Conservation (phyloP, 2,113 vertebrate species). For the Colaptes auratus region DNA sequence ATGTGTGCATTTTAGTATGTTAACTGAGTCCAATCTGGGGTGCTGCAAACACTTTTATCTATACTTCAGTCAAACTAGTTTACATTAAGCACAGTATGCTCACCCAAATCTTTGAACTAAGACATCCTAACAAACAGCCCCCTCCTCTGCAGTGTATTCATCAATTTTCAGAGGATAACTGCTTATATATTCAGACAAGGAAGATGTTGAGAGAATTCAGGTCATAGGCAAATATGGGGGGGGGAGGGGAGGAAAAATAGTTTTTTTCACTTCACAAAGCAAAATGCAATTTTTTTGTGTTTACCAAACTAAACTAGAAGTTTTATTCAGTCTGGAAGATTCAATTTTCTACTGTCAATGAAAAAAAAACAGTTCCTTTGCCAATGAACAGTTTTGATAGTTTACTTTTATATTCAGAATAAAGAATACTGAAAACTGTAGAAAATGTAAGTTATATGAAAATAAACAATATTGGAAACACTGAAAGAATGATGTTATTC, state of each 20-base stretch:
- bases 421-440: not conserved
- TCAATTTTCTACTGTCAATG: not conserved
- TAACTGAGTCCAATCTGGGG: not conserved
- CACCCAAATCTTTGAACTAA: not conserved
- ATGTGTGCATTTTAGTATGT: not conserved
- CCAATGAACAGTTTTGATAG: not conserved
- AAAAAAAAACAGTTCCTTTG: not conserved
- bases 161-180: constrained; percentile 2
- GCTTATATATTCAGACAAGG: not conserved
- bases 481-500: not conserved
- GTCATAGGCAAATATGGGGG: not conserved
- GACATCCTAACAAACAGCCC: not conserved
- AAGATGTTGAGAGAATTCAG: not conserved
- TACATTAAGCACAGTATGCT: not conserved
- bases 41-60: not conserved
- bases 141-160: not conserved
- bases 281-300: not conserved
- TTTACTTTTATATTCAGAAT: not conserved
- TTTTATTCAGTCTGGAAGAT: not conserved
- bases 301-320: not conserved
- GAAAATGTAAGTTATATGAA: not conserved
- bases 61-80: not conserved
- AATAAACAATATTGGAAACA: not conserved
- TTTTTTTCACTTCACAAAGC: not conserved
- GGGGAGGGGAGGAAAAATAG: fast-evolving